A percentile compares a stretch with the other conserved stretches of the same genome.
phyloP scores from a whole-genome alignment of 2,113 vertebrate genomes.

The Gasterosteus nipponicus region DNA sequence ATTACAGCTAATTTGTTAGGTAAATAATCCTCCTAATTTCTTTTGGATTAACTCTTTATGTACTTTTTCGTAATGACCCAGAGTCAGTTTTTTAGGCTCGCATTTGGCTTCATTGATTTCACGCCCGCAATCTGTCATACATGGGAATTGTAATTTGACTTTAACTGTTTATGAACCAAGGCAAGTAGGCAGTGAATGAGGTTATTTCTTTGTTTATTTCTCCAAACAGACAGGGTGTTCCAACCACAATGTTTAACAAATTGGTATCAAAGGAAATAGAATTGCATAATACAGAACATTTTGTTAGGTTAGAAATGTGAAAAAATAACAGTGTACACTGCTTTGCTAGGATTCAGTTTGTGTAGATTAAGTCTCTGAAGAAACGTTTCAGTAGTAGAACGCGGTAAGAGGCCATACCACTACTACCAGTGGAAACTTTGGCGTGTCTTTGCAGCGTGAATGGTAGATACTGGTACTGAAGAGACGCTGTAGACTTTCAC shows the following conservation, averaged over 20 bases:
- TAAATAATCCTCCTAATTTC: constrained; percentile 86
- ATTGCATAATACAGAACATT: constrained; percentile 1
- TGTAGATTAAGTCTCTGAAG: not conserved
- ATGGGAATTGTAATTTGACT: constrained; percentile 57
- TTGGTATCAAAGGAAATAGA: constrained; percentile 17
- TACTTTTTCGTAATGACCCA: constrained; percentile 84
- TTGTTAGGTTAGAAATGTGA: not conserved
- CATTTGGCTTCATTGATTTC: constrained; percentile 77
- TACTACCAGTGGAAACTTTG: constrained; percentile 1
- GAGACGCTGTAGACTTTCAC: constrained; percentile 34
- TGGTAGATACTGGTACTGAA: not conserved
- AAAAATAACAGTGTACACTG: constrained; percentile 11
- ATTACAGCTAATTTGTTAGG: constrained; percentile 95
- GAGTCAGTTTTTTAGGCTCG: constrained; percentile 75
- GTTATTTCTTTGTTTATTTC: constrained; percentile 46
- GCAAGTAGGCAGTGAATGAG: constrained; percentile 62
- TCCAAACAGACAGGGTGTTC: constrained; percentile 42
- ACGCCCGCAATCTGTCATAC: constrained; percentile 54
- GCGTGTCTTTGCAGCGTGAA: constrained; percentile 3
- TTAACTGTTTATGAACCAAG: constrained; percentile 64
- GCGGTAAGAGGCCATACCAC: not conserved
- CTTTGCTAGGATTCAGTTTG: constrained; percentile 3
- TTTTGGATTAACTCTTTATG: constrained; percentile 87
- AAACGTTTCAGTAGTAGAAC: constrained; percentile 3
- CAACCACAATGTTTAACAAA: constrained; percentile 45